A percentile compares a stretch with the other conserved stretches of the same genome.
Evolutionary conservation across 2,113 vertebrate genomes (phyloP).

Genomic region (Cygnus atratus): DNA sequence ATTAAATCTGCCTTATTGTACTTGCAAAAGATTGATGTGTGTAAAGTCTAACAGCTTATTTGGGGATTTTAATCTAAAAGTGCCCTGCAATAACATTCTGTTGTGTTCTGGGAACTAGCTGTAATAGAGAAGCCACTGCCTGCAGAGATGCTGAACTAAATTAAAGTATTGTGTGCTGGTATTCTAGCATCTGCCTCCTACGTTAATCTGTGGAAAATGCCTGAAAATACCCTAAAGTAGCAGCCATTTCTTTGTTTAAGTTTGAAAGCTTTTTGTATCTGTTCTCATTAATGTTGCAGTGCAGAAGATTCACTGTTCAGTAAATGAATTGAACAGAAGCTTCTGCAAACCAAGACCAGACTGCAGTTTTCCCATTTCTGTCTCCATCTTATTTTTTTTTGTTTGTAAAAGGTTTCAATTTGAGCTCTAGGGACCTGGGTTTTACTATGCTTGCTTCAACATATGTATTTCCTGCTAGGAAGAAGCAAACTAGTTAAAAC

Average conservation of each 20-base stretch:
- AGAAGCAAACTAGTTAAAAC: neutral
- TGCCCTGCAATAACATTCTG: slow-evolving; percentile 32
- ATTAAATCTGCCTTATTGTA: slow-evolving; percentile 52
- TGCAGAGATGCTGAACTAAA: slow-evolving; percentile 65
- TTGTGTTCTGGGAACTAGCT: slow-evolving; percentile 12
- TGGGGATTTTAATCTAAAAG: slow-evolving; percentile 54
- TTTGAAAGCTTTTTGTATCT: slow-evolving; percentile 60
- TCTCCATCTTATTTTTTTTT: slow-evolving; percentile 33
- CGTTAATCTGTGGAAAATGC: slow-evolving; percentile 41
- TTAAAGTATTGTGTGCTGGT: slow-evolving; percentile 54
- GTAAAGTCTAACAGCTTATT: slow-evolving; percentile 49
- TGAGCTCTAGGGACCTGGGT: neutral
- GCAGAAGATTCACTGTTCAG: slow-evolving; percentile 24
- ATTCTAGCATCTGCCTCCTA: slow-evolving; percentile 48
- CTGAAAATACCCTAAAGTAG: slow-evolving; percentile 59
- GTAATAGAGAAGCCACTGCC: slow-evolving; percentile 60
- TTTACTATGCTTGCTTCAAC: slow-evolving; percentile 3
- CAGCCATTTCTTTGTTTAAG: slow-evolving; percentile 60
- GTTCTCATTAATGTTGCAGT: slow-evolving; percentile 44
- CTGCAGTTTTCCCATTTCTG: slow-evolving; percentile 29
- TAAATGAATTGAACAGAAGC: slow-evolving; percentile 60
- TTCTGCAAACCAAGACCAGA: slow-evolving; percentile 41
- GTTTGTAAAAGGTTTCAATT: slow-evolving; percentile 18
- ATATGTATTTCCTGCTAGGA: neutral
- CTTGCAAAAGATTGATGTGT: slow-evolving; percentile 50